Evolutionary conservation across 2,113 vertebrate species (phyloP), one percentile per base, ranked within the genome.

Genomic region (Chaenocephalus aceratus): DNA sequence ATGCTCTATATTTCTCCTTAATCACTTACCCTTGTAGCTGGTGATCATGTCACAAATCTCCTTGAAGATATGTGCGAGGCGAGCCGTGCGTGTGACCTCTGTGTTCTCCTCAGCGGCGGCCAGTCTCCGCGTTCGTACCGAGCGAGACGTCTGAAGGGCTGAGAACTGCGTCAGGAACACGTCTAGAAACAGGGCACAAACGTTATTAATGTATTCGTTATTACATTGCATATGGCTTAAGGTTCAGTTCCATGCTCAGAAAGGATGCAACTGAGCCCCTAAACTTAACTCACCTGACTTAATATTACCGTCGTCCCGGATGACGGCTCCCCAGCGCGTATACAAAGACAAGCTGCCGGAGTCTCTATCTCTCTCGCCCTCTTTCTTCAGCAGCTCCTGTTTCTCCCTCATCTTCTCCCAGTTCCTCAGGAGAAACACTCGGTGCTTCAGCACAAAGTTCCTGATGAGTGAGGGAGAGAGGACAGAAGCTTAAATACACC

Each of bases 151-250:
- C 93, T 99, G 98, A 67, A 99, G 95, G 44, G 98, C 98, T 7
- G 98, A 98, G 92, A 99, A 99, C 96, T 99, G 98, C 10, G 98
- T 99, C 96, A 98, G 96, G 95, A 99, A 99, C 90, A 99, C 98
- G 9, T 99, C 98, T 99, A 94, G 3, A 94, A 66, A 80, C 23
- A 59, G 34, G 34, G 18, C 12, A 44, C 2, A 10, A 34, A 6
- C 18, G n/a, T 79, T 52, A 61, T 5, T 6, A 16, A 44, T 23
- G 12, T 30, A 3, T 30, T 48, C 3, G 58, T 23, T 14, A 48
- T 26, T 68, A 46, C 30, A 56, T 23, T 41, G 36, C 0, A 18
- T 23, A 16, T 34, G 0, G 4, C 53, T 48, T 71, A 26, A 52
- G 30, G 44, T 52, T 4, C 30, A 62, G 71, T 62, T 45, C 18